Conservation (phyloP, 2,797 vertebrate genomes). For the Pogonophryne albipinna region DNA sequence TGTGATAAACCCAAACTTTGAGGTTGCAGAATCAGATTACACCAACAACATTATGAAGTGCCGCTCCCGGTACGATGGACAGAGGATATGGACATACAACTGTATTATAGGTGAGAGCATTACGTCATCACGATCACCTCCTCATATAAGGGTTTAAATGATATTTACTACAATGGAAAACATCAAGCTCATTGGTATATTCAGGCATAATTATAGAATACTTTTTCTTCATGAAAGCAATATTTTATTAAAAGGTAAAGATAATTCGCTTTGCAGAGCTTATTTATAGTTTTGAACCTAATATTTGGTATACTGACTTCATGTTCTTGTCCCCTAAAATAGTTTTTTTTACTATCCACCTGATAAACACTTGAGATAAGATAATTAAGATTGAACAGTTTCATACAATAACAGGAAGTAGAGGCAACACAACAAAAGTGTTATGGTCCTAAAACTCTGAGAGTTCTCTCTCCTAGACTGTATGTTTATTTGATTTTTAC, state of each 20-base stretch:
- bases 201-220: not conserved
- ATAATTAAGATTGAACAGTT: not conserved
- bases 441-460: no score
- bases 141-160: not conserved
- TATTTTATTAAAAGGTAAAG: not conserved
- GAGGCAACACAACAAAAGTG: not conserved
- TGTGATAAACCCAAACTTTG: conserved; percentile 94
- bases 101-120: conserved; percentile 91
- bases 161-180: not conserved
- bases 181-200: not conserved
- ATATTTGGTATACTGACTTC: not conserved
- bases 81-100: conserved; percentile 95
- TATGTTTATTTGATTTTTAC: conserved; percentile 4
- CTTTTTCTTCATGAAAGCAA: conserved; percentile 5
- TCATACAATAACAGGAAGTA: not conserved
- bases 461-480: not conserved
- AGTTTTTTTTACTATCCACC: not conserved
- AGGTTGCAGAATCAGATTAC: conserved; percentile 95
- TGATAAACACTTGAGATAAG: not conserved
- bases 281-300: not conserved
- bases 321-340: not conserved
- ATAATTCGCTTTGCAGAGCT: no score
- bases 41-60: conserved; percentile 96
- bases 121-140: not conserved
- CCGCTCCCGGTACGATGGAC: conserved; percentile 90